Evolutionary conservation across 1,140 invertebrate genomes (phyloP).

Genomic region (Myzus persicae): DNA sequence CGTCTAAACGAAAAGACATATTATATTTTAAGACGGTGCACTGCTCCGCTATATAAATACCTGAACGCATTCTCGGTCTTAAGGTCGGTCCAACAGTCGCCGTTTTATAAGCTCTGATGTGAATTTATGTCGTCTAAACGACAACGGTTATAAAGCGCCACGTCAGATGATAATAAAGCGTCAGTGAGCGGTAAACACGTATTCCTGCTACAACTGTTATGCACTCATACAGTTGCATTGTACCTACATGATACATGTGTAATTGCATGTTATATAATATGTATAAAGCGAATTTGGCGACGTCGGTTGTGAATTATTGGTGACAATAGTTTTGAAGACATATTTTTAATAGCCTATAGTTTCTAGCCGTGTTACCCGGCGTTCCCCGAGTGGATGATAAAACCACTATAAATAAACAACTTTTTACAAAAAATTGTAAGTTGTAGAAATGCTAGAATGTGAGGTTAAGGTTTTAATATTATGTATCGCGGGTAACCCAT

Average conservation of each 20-base stretch:
- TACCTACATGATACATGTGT: not conserved
- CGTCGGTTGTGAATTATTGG: not conserved
- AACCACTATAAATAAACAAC: too few relatives aligned
- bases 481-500: too few relatives aligned
- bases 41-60: conserved; percentile 35
- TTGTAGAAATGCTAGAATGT: too few relatives aligned
- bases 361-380: too few relatives aligned
- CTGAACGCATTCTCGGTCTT: conserved; percentile 46
- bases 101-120: conserved; percentile 9
- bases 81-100: not conserved
- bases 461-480: too few relatives aligned
- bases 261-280: not conserved
- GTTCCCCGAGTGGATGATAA: too few relatives aligned
- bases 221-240: too few relatives aligned
- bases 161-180: not conserved
- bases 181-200: not conserved
- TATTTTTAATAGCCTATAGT: not conserved
- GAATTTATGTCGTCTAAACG: not conserved
- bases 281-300: not conserved
- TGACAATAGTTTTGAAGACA: not conserved
- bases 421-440: too few relatives aligned
- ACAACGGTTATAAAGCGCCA: not conserved
- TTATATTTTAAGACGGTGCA: conserved; percentile 37
- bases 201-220: not conserved
- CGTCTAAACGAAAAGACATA: conserved; percentile 24